phyloP scores from a whole-genome alignment of 2,888 invertebrate genomes.

The Timema podura region DNA sequence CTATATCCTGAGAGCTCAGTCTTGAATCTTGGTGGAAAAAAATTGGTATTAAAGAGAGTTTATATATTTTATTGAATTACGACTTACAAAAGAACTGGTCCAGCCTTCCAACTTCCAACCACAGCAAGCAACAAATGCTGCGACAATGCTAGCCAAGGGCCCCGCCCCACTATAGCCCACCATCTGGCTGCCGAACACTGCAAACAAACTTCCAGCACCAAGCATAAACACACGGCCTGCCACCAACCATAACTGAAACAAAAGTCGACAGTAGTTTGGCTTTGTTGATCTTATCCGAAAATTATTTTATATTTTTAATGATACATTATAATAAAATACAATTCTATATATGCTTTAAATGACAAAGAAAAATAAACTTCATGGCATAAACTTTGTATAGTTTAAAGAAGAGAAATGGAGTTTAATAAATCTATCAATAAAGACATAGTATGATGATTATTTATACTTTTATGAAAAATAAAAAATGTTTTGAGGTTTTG shows the following conservation, averaged over 20 bases:
- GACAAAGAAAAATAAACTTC: too few species aligned
- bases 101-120: conserved; percentile 49
- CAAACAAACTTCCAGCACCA: conserved; percentile 58
- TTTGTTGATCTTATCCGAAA: too few species aligned
- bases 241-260: conserved; percentile 18
- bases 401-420: too few species aligned
- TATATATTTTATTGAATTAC: not conserved
- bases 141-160: conserved; percentile 54
- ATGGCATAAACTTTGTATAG: too few species aligned
- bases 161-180: conserved; percentile 60
- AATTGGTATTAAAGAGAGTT: too few species aligned
- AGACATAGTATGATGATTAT: too few species aligned
- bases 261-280: not conserved
- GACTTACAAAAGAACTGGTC: conserved; percentile 28
- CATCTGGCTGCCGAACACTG: conserved; percentile 58
- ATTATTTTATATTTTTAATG: conserved; percentile 1
- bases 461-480: too few species aligned
- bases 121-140: conserved; percentile 54
- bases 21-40: too few species aligned
- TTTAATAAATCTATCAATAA: too few species aligned
- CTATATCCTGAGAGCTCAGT: too few species aligned
- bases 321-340: not conserved
- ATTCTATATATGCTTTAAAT: not conserved
- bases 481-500: too few species aligned
- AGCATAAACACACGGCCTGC: conserved; percentile 50